These are phyloP conservation scores for Drosophila prosaltans DNA, from an alignment of 1,140 invertebrate genomes.

Conservation along the genomic window DNA sequence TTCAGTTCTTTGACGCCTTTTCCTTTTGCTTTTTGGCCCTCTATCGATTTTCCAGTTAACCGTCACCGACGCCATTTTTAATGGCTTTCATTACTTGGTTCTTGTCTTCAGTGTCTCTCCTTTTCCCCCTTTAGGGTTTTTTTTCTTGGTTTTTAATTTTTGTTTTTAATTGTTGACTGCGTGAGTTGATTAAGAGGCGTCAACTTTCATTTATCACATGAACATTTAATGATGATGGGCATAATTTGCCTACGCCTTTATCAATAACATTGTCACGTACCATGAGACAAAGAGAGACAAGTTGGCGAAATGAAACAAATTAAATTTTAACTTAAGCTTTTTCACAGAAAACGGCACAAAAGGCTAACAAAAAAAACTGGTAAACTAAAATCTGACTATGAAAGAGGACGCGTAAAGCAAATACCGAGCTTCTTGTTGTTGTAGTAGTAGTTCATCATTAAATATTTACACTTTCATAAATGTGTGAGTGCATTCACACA, in stretches of 20 bases:
- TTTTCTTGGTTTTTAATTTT: slow-evolving; percentile 27
- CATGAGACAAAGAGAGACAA: slow-evolving; percentile 3
- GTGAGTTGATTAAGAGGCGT: slow-evolving; percentile 69
- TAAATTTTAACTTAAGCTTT: not conserved
- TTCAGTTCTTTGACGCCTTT: slow-evolving; percentile 62
- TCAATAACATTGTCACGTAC: slow-evolving; percentile 45
- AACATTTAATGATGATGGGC: slow-evolving; percentile 64
- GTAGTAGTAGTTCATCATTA: slow-evolving; percentile 54
- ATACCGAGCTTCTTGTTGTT: not conserved
- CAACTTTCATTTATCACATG: slow-evolving; percentile 55
- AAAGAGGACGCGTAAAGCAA: slow-evolving; percentile 36
- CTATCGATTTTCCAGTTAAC: slow-evolving; percentile 71
- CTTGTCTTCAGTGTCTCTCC: slow-evolving; percentile 37
- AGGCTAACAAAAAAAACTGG: not conserved
- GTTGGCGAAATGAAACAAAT: not conserved
- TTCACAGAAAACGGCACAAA: slow-evolving; percentile 19
- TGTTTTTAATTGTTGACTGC: slow-evolving; percentile 32
- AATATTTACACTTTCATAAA: slow-evolving; percentile 81
- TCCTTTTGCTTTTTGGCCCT: slow-evolving; percentile 33
- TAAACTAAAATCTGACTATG: slow-evolving; percentile 41
- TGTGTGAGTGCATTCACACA: slow-evolving; percentile 77
- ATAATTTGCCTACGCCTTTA: slow-evolving; percentile 46
- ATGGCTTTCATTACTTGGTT: slow-evolving; percentile 73
- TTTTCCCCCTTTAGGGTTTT: not conserved
- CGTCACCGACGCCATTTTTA: slow-evolving; percentile 69